Evolutionary conservation across 2,888 invertebrate genomes (phyloP).

Genomic region (Hanleya hanleyi): DNA sequence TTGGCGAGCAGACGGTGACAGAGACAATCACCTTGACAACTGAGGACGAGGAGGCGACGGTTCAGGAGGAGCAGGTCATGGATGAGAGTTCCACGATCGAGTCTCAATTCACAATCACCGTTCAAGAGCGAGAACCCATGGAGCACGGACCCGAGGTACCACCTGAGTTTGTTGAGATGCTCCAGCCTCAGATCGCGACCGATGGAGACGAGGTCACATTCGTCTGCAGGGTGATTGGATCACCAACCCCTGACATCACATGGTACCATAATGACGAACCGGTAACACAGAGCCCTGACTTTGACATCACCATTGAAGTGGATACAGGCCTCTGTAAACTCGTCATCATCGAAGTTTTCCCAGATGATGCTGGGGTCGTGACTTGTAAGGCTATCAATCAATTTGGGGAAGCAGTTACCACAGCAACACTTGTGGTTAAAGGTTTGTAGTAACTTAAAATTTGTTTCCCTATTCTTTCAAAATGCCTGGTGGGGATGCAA

Average conservation of each 20-base stretch:
- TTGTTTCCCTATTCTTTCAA: too few relatives aligned
- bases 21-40: conserved; percentile 13
- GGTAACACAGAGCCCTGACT: conserved; percentile 57
- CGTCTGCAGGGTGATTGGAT: conserved; percentile 61
- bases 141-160: conserved; percentile 57
- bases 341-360: conserved; percentile 96
- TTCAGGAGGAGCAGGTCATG: not conserved
- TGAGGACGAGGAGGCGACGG: not conserved
- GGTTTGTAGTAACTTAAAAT: too few relatives aligned
- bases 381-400: conserved; percentile 96
- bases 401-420: conserved; percentile 94
- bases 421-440: conserved; percentile 67
- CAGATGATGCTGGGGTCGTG: conserved; percentile 96
- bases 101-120: not conserved
- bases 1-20: not conserved
- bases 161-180: conserved; percentile 65
- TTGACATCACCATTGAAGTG: conserved; percentile 56
- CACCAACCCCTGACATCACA: conserved; percentile 62
- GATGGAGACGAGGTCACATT: conserved; percentile 64
- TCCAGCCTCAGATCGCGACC: conserved; percentile 62
- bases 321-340: conserved; percentile 79
- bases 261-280: conserved; percentile 64
- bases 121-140: conserved; percentile 28
- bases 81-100: not conserved
- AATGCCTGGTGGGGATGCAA: too few relatives aligned